Percentiles rank a stretch among this genome's conserved stretches.
Evolutionary conservation across 2,113 vertebrate species (phyloP).

Genomic region (Sakesphorus luctuosus): DNA sequence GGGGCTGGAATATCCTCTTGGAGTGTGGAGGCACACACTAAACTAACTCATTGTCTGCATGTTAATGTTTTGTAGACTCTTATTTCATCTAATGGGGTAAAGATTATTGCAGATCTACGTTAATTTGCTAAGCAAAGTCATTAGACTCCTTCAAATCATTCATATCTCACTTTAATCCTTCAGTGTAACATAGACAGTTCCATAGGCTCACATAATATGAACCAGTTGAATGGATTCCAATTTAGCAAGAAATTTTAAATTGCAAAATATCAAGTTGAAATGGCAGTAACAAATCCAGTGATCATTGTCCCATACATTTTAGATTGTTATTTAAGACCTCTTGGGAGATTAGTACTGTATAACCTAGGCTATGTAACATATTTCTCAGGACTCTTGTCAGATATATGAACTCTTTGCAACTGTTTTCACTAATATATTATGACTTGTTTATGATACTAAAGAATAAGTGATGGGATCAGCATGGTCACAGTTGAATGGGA

Average conservation of each 20-base stretch:
- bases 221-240: constrained; percentile 57
- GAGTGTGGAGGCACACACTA: not conserved
- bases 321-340: constrained; percentile 67
- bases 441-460: constrained; percentile 61
- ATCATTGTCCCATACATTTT: constrained; percentile 71
- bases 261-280: constrained; percentile 63
- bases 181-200: constrained; percentile 12
- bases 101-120: not conserved
- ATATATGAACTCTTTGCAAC: constrained; percentile 25
- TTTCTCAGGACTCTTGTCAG: constrained; percentile 67
- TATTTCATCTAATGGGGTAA: not conserved
- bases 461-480: constrained; percentile 15
- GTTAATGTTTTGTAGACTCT: not conserved
- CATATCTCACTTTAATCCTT: constrained; percentile 51
- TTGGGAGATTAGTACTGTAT: constrained; percentile 52
- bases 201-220: constrained; percentile 12
- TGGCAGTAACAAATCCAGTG: constrained; percentile 63
- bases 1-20: not conserved
- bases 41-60: not conserved
- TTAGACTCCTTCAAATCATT: constrained; percentile 36
- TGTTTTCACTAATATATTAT: constrained; percentile 64
- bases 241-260: constrained; percentile 72
- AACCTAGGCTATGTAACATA: constrained; percentile 64
- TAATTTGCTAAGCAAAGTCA: constrained; percentile 24
- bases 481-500: constrained; percentile 14